Evolutionary conservation across 2,797 vertebrate genomes (phyloP).

Genomic region (Eulemur mongoz): DNA sequence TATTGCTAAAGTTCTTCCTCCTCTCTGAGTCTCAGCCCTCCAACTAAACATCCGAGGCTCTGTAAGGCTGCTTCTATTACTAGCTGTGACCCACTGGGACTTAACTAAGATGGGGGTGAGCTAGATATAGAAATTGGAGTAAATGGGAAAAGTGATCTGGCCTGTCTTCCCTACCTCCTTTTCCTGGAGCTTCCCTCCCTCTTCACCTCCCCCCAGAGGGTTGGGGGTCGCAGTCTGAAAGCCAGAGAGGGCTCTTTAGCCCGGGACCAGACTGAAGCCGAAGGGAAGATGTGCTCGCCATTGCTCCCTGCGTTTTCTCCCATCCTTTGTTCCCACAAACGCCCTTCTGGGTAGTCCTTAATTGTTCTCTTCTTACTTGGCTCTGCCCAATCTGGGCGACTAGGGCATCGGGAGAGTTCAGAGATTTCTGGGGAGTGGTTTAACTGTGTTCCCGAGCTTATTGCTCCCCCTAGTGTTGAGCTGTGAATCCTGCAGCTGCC

Average conservation of each 20-base stretch:
- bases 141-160: neutral
- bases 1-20: neutral
- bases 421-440: constrained; percentile 36
- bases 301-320: neutral
- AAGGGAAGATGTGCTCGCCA: neutral
- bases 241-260: neutral
- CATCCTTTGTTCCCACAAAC: neutral
- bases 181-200: neutral
- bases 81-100: neutral
- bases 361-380: neutral
- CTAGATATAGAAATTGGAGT: neutral
- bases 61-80: neutral
- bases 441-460: neutral
- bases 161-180: neutral
- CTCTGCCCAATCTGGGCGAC: neutral
- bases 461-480: constrained; percentile 56
- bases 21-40: neutral
- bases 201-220: too few relatives aligned
- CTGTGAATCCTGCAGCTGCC: neutral
- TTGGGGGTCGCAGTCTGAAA: too few relatives aligned
- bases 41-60: neutral
- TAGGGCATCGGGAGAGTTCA: accelerated
- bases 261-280: neutral
- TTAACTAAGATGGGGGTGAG: neutral
- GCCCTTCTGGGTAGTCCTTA: neutral